phyloP scores from a whole-genome alignment of 2,797 vertebrate species.

The Megaceryle alcyon region DNA sequence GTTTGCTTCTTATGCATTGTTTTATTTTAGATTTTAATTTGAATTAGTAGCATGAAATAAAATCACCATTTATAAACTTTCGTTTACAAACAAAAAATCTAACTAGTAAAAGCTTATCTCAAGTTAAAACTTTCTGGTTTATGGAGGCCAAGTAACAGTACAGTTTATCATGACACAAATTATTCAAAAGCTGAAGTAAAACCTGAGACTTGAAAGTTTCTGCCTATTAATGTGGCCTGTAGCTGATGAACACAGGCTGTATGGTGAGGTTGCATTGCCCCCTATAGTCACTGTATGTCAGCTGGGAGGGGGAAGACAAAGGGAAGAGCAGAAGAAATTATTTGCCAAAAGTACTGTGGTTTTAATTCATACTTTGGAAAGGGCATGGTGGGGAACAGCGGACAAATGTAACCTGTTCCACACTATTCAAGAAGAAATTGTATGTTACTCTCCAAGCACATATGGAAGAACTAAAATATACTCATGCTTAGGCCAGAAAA shows the following conservation, averaged over 20 bases:
- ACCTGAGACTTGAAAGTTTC: conserved; percentile 29
- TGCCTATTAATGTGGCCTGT: not conserved
- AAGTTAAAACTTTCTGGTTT: not conserved
- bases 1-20: not conserved
- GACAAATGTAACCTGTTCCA: not conserved
- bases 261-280: conserved; percentile 78
- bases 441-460: not conserved
- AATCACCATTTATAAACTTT: conserved; percentile 45
- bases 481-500: not conserved
- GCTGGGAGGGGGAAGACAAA: conserved; percentile 4
- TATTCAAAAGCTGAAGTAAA: conserved; percentile 49
- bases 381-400: not conserved
- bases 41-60: conserved; percentile 39
- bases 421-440: not conserved
- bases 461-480: not conserved
- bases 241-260: not conserved
- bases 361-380: not conserved
- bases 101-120: not conserved
- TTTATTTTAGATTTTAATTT: conserved; percentile 49
- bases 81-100: not conserved
- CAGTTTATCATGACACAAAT: not conserved
- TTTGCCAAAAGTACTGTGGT: not conserved
- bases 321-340: not conserved
- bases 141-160: not conserved
- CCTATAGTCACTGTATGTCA: conserved; percentile 75